A percentile compares a stretch with the other conserved stretches of the same genome.
These are phyloP conservation scores for Elephas maximus DNA, from an alignment of 2,113 vertebrate species.

Conservation along the genomic window DNA sequence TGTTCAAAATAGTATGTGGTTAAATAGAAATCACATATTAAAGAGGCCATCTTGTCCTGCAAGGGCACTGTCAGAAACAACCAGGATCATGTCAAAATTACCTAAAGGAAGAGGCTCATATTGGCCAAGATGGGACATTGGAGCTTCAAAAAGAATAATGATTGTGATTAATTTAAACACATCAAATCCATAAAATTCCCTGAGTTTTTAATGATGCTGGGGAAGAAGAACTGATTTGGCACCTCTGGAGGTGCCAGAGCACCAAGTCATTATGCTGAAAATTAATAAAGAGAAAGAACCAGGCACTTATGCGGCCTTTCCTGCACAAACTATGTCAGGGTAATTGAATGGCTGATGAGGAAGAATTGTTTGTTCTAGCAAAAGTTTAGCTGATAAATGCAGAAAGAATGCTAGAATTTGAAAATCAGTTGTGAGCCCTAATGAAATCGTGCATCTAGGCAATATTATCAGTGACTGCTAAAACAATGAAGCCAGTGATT, in stretches of 20 bases:
- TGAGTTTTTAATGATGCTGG: not conserved
- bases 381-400: not conserved
- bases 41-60: not conserved
- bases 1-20: constrained; percentile 49
- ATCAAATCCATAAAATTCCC: constrained; percentile 58
- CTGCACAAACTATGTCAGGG: not conserved
- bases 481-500: constrained; percentile 37
- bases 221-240: not conserved
- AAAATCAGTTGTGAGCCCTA: constrained; percentile 41
- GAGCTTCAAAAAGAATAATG: constrained; percentile 57
- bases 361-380: constrained; percentile 23
- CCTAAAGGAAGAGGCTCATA: constrained; percentile 55
- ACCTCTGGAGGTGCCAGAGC: constrained; percentile 22
- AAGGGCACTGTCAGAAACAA: constrained; percentile 57
- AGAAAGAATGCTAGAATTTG: constrained; percentile 7
- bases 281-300: constrained; percentile 40
- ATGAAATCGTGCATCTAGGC: not conserved
- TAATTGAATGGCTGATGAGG: constrained; percentile 43
- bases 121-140: constrained; percentile 31
- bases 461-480: not conserved
- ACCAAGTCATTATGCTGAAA: constrained; percentile 19
- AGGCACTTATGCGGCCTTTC: constrained; percentile 24
- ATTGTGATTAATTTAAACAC: constrained; percentile 54
- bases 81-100: constrained; percentile 49
- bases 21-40: constrained; percentile 47